Base-by-base conservation (phyloP, 1,140 invertebrate genomes). In the Achroia grisella region DNA sequence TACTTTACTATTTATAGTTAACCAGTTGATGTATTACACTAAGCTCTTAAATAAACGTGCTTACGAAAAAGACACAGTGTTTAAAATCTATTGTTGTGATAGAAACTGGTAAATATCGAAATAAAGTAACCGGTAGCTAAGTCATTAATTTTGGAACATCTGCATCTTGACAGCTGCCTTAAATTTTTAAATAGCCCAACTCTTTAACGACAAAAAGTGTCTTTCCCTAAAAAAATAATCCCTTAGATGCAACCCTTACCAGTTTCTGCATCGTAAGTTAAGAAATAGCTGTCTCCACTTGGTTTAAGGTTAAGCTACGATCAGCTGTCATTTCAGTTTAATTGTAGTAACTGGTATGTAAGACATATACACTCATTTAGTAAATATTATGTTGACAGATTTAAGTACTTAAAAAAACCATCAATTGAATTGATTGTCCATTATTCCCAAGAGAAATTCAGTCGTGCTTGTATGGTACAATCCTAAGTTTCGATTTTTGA, bases 111-210 rank as follows among this genome's bases (percentile, higher is more conserved):
- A 37, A 37, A 37, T 10, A 37, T 58, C 55, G 41, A 62, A 53
- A 52, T 35, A 40, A 30, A 41, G 17, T 23, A 23, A 23, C 47
- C 46, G 56, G 68, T 62, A 68, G 39, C 49, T 15, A 62, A 63
- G 61, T 64, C 55, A 72, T 75, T 65, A 71, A 65, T 68, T 45
- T 50, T 37, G 31, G 47, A 37, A 11, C 54, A 56, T 57, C 55
- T 62, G 55, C 52, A 14, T 62, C 61, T 65, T 65, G 55, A 50
- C 73, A 77, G 71, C 73, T 77, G 73, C 68, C 43, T 35, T 42
- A 39, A 10, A 37, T 37, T 37, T 37, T 37, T 37, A 37, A 37
- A 37, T 37, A 37, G 35, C n/a, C 17, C 35, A 64, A 66, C 62
- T 67, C 66, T 72, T 72, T 71, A 23, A 49, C 45, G 56, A 48